Evolutionary conservation across 1,140 invertebrate genomes (phyloP).

Genomic region (Bursaphelenchus mucronatus): DNA sequence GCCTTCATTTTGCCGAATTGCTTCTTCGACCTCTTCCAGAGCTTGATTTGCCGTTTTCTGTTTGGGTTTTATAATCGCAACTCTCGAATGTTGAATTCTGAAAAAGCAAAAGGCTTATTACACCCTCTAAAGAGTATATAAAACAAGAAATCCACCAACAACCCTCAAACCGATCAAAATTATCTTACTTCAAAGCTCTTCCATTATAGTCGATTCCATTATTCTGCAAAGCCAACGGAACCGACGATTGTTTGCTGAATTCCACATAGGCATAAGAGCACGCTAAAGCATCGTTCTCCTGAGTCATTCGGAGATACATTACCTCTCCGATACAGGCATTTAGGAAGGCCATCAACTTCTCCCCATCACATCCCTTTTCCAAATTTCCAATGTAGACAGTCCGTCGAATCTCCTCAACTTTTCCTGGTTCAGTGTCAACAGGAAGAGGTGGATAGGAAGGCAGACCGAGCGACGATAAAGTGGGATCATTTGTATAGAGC

Average conservation of each 20-base stretch:
- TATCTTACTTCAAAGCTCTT: conserved; percentile 63
- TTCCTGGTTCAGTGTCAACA: conserved; percentile 78
- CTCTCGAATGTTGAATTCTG: conserved; percentile 59
- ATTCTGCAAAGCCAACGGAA: conserved; percentile 77
- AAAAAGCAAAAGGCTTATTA: conserved; percentile 22
- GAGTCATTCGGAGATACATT: conserved; percentile 88
- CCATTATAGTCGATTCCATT: conserved; percentile 74
- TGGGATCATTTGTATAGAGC: conserved; percentile 85
- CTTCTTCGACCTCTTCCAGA: conserved; percentile 59
- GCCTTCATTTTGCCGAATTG: conserved; percentile 47
- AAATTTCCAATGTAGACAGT: conserved; percentile 76
- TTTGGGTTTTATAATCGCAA: conserved; percentile 59
- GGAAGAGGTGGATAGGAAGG: conserved; percentile 87
- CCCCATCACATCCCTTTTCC: conserved; percentile 49
- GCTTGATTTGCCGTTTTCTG: conserved; percentile 60
- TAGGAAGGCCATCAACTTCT: conserved; percentile 55
- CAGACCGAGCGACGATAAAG: conserved; percentile 75
- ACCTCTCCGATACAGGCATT: conserved; percentile 59
- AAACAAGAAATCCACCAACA: neutral
- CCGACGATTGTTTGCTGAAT: conserved; percentile 81
- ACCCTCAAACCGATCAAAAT: conserved; percentile 1
- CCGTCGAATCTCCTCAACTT: conserved; percentile 90
- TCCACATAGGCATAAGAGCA: conserved; percentile 76
- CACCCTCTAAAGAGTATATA: neutral
- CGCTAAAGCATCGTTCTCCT: conserved; percentile 74